These are phyloP conservation scores for Myrmecophaga tridactyla DNA, from an alignment of 2,113 vertebrate species.

Conservation along the genomic window DNA sequence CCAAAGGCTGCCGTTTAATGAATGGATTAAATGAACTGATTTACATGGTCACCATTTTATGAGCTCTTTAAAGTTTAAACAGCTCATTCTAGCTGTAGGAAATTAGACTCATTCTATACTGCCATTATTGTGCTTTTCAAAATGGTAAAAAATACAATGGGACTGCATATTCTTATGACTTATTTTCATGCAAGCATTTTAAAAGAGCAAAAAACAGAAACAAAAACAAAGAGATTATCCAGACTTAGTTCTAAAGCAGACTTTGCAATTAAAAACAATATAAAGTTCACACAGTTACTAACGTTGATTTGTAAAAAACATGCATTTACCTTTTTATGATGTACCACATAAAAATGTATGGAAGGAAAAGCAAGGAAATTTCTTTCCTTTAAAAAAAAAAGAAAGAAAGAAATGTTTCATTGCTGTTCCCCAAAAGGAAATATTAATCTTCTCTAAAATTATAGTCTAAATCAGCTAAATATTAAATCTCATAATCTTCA, in stretches of 20 bases:
- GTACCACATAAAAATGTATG: constrained; percentile 22
- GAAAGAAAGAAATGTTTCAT: not conserved
- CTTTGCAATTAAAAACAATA: not conserved
- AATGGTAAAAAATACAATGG: not conserved
- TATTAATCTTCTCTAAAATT: not conserved
- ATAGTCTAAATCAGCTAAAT: not conserved
- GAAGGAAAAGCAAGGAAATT: constrained; percentile 28
- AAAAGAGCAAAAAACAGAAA: no score
- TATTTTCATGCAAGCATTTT: not conserved
- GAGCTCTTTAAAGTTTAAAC: not conserved
- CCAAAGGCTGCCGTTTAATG: no score
- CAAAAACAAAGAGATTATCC: not conserved
- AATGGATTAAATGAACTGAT: no score
- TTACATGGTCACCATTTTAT: not conserved
- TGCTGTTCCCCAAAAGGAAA: not conserved
- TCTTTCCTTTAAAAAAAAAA: not conserved
- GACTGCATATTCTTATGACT: not conserved
- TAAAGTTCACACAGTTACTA: not conserved
- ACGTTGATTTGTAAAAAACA: not conserved
- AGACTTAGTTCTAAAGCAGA: not conserved
- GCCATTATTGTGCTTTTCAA: not conserved
- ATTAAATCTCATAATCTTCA: not conserved
- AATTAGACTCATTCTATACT: not conserved
- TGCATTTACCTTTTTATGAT: not conserved
- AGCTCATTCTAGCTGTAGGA: not conserved